Evolutionary conservation across 2,888 invertebrate species (phyloP).

Genomic region (Sthenelais limicola): DNA sequence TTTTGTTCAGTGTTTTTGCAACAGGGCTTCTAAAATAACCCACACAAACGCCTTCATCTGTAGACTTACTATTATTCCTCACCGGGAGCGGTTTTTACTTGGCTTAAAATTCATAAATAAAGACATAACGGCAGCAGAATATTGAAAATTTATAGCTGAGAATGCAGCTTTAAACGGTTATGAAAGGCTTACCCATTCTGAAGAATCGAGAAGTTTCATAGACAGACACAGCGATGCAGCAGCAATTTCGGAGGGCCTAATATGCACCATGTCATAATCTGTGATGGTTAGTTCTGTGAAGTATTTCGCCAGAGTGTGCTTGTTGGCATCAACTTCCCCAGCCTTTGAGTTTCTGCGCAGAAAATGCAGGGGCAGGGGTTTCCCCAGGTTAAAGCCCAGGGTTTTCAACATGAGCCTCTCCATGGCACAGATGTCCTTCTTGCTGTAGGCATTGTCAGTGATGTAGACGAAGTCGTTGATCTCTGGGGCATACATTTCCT

Average conservation of each 20-base stretch:
- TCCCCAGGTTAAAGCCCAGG: constrained; percentile 86
- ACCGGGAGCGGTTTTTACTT: no score
- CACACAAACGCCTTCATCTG: no score
- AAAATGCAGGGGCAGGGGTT: constrained; percentile 91
- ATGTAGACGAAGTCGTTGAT: constrained; percentile 91
- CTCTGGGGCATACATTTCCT: constrained; percentile 92
- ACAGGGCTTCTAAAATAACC: no score
- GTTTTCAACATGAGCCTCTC: constrained; percentile 84
- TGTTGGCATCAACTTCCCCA: constrained; percentile 76
- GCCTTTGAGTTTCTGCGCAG: constrained; percentile 80
- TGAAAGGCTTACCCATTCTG: constrained; percentile 64
- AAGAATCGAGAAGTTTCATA: constrained; percentile 71
- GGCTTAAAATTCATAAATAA: no score
- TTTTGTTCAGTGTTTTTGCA: no score
- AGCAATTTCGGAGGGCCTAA: constrained; percentile 87
- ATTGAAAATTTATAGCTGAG: no score
- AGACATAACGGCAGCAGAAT: no score
- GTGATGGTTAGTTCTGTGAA: constrained; percentile 88
- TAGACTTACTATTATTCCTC: no score
- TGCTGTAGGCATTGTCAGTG: constrained; percentile 88
- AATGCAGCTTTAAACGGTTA: no score
- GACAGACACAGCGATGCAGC: constrained; percentile 86
- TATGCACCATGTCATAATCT: constrained; percentile 83
- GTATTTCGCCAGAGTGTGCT: constrained; percentile 90
- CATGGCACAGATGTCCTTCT: constrained; percentile 85